A percentile compares a stretch with the other conserved stretches of the same genome.
Conservation (phyloP, 2,113 vertebrate species). For the Cyanoderma ruficeps region DNA sequence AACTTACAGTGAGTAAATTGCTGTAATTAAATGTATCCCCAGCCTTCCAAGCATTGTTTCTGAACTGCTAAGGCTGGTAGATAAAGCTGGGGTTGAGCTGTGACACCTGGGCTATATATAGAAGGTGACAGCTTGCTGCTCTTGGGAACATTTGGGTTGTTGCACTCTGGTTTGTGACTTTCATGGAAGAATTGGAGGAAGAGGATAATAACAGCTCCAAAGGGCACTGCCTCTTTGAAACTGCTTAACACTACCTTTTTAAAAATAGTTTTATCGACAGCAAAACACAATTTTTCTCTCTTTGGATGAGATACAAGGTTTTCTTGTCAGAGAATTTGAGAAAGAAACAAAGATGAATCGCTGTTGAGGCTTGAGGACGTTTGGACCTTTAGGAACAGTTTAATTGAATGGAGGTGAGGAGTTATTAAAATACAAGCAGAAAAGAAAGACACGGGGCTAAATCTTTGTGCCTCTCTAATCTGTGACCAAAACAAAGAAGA, state of each 20-base stretch:
- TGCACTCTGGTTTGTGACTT: not conserved
- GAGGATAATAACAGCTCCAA: not conserved
- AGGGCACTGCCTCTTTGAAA: slow-evolving; percentile 2
- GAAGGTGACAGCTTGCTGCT: not conserved
- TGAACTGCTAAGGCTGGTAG: not conserved
- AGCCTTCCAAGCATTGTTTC: not conserved
- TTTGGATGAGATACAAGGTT: not conserved
- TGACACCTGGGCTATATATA: slow-evolving; percentile 17
- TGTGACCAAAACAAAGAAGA: not conserved
- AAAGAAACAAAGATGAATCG: not conserved
- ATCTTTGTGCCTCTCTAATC: not conserved
- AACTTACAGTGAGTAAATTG: not conserved
- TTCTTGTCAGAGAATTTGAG: not conserved
- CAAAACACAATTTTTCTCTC: not conserved
- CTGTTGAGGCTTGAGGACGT: not conserved
- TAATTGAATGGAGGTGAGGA: not conserved
- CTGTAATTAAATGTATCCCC: not conserved
- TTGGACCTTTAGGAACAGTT: not conserved
- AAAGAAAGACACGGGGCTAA: not conserved
- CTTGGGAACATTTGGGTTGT: not conserved
- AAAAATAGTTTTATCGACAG: not conserved
- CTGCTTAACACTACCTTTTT: not conserved
- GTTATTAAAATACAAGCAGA: not conserved
- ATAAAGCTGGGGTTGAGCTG: not conserved
- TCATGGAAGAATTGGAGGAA: slow-evolving; percentile 38